Evolutionary conservation across 2,888 invertebrate species (phyloP).

Genomic region (Syrista parreyssii): DNA sequence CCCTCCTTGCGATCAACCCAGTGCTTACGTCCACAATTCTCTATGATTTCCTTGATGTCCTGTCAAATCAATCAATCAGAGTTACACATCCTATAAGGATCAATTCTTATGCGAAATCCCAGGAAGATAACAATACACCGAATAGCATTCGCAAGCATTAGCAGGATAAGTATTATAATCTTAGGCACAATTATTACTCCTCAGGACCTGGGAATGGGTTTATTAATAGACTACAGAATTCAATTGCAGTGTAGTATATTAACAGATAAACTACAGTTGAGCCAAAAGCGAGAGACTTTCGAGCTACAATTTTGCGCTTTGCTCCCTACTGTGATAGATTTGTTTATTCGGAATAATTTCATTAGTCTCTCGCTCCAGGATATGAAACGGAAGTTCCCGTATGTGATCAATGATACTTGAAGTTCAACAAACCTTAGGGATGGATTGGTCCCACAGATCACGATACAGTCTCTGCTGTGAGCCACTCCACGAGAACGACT

Average conservation of each 20-base stretch:
- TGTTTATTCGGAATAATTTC: not conserved
- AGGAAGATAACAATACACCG: not conserved
- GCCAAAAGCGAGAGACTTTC: not conserved
- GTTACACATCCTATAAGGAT: not conserved
- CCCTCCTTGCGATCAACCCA: slow-evolving; percentile 98
- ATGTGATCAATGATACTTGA: not conserved
- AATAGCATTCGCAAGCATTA: not conserved
- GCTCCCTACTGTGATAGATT: not conserved
- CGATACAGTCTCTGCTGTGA: slow-evolving; percentile 81
- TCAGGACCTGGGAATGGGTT: not conserved
- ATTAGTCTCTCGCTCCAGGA: not conserved
- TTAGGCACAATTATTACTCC: not conserved
- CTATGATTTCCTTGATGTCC: slow-evolving; percentile 88
- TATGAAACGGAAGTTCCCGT: not conserved
- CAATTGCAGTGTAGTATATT: not conserved
- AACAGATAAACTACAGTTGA: not conserved
- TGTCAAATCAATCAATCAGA: slow-evolving; percentile 60
- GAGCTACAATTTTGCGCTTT: not conserved
- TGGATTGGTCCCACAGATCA: slow-evolving; percentile 72
- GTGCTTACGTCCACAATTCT: slow-evolving; percentile 87
- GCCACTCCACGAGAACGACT: slow-evolving; percentile 88
- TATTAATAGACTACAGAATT: not conserved
- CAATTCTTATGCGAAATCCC: not conserved
- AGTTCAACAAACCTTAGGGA: slow-evolving; percentile 66
- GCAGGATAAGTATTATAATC: not conserved